Base-by-base conservation (phyloP, 1,140 invertebrate genomes). In the Ruditapes philippinarum region DNA sequence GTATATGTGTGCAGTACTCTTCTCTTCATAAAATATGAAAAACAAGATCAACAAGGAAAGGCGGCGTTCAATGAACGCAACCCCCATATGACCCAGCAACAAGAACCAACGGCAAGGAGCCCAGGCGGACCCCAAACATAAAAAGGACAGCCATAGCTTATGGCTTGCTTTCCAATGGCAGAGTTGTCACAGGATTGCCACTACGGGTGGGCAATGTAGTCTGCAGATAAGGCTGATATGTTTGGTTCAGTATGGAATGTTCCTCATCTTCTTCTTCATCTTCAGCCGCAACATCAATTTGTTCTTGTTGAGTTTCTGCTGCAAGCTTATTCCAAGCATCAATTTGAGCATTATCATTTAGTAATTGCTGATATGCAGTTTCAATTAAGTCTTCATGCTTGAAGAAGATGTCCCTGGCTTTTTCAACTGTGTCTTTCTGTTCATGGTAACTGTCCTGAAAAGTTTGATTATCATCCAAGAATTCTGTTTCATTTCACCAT, bases 401-500 rank as follows among this genome's bases (percentile, higher is more conserved):
- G 25, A 62, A 79, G 14, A 51, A 54, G 42, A 51, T 7, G 28
- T 17, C 19, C 28, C 42, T 79, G 25, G 11, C 11, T 49, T 79
- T 79, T 31, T 79, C 74, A 79, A 79, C 51, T 22, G 28, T 51
- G 51, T 28, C 42, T 79, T 79, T 79, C 7, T 79, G 74, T 19
- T 79, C 49, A 79, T 28, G 5, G 74, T 79, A 79, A 28, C 74
- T 79, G 40, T 79, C 74, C 74, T 79, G 42, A 40, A 42, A 76
- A 40, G n/a, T 28, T 19, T 76, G 36, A 76, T 76, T 3, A 45
- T 40, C 42, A 49, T 76, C 28, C 73, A 45, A 40, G 31, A 79
- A 79, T 22, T 11, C 42, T 79, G 40, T 54, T 51, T 79, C 74
- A 79, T 28, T 79, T 54, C 74, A 7, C 74, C 74, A 79, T n/a